phyloP scores from a whole-genome alignment of 2,113 vertebrate species.

The Nicator chloris region DNA sequence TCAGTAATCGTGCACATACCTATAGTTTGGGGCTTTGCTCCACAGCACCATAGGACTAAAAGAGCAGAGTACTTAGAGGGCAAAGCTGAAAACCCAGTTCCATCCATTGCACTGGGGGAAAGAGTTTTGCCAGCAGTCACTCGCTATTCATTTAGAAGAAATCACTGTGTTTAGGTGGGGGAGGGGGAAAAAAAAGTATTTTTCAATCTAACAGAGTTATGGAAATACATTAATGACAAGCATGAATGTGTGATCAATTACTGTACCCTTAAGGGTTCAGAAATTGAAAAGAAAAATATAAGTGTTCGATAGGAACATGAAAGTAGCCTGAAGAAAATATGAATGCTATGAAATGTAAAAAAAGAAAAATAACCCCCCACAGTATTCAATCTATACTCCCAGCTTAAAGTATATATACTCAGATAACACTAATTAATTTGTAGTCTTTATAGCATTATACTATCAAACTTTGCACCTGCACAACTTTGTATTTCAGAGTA shows the following conservation, averaged over 20 bases:
- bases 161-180: background rate
- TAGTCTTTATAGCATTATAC: conserved; percentile 3
- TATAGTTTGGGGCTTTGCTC: background rate
- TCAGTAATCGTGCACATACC: background rate
- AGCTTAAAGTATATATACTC: conserved; percentile 4
- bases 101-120: background rate
- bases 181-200: background rate
- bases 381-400: background rate
- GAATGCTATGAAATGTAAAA: background rate
- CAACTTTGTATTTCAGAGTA: conserved; percentile 52
- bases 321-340: background rate
- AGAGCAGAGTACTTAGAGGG: background rate
- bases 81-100: background rate
- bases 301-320: background rate
- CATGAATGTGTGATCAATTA: background rate
- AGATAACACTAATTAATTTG: conserved; percentile 28
- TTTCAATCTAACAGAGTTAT: background rate
- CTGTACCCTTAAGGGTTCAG: background rate
- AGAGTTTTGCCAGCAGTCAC: background rate
- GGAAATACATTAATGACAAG: background rate
- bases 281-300: background rate
- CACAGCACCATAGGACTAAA: background rate
- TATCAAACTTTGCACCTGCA: conserved; percentile 28
- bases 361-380: background rate
- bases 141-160: background rate